Base-by-base conservation (phyloP, 2,797 vertebrate species). In the Hylomyscus alleni region DNA sequence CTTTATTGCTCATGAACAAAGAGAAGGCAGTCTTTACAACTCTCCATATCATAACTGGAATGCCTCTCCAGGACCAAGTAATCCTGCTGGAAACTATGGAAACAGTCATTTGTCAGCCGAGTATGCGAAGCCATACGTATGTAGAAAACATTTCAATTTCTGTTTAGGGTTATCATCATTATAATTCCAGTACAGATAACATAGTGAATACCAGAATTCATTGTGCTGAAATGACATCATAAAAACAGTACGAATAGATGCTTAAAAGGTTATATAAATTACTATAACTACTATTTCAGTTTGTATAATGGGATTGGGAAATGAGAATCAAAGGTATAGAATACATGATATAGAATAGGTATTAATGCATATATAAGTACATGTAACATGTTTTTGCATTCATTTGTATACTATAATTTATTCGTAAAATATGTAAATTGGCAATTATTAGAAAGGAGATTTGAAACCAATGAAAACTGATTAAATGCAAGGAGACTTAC, bases 231-330 rank as follows among this genome's bases (percentile, higher is more conserved):
- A 86, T 69, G 7, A 82, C 67, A 81, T 90, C 40, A 86, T 13
- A 92, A 15, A 92, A 82, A 86, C 19, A 82, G 50, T 83, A 52
- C 20, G 92, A 76, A 83, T 83, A 82, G 89, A 90, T 14, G 26
- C 47, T 78, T 67, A 14, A 11, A 85, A 89, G 92, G 19, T 96
- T 95, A 78, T 65, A 73, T 60, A 44, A 95, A 14, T 82, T 22
- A 75, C 37, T 95, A 76, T 62, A 47, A 29, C 22, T 87, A 90
- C 15, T 78, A 19, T 83, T 95, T 95, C 34, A 93, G 81, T 97
- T 95, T 92, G 7, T 91, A 94, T 95, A 95, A 94, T 95, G 24
- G 10, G 14, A 72, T 91, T 86, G 40, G 52, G 24, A 96, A 95
- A 93, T 75, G 50, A 56, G 60, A 92, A 62, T 91, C 83, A 94